Evolutionary conservation across 1,140 invertebrate genomes (phyloP).

Genomic region (Camponotus floridanus): DNA sequence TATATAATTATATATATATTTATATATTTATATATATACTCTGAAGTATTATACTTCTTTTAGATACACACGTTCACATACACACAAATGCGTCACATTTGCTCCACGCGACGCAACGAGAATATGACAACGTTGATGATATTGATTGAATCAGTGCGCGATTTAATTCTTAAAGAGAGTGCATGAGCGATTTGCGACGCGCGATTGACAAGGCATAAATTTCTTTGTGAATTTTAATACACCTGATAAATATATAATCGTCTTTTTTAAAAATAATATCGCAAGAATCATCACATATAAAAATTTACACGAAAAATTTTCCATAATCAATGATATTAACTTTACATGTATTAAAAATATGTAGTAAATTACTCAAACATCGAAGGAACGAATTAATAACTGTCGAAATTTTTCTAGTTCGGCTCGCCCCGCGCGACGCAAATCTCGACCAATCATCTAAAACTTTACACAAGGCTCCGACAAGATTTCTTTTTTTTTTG

Average conservation of each 20-base stretch:
- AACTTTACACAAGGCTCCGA: slow-evolving; percentile 80
- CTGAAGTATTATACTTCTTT: slow-evolving; percentile 69
- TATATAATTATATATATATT: slow-evolving; percentile 64
- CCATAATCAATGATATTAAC: not conserved
- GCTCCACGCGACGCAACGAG: slow-evolving; percentile 74
- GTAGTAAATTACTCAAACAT: slow-evolving; percentile 1
- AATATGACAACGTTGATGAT: slow-evolving; percentile 81
- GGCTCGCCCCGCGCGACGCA: slow-evolving; percentile 64
- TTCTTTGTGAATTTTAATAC: slow-evolving; percentile 2
- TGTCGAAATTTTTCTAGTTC: slow-evolving; percentile 18
- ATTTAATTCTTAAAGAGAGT: slow-evolving; percentile 84
- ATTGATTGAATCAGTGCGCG: slow-evolving; percentile 83
- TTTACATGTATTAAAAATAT: not conserved
- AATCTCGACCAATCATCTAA: slow-evolving; percentile 76
- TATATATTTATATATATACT: slow-evolving; percentile 56
- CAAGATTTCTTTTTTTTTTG: slow-evolving; percentile 68
- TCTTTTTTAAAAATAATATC: not conserved
- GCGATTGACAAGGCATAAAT: slow-evolving; percentile 59
- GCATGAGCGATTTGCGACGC: slow-evolving; percentile 77
- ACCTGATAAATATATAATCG: not conserved
- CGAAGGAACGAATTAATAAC: slow-evolving; percentile 2
- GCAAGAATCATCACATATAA: not conserved
- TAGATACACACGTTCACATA: slow-evolving; percentile 78
- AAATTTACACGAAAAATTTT: not conserved
- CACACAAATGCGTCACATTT: slow-evolving; percentile 80